phyloP scores from a whole-genome alignment of 2,113 vertebrate genomes.

The Anhinga rufa region DNA sequence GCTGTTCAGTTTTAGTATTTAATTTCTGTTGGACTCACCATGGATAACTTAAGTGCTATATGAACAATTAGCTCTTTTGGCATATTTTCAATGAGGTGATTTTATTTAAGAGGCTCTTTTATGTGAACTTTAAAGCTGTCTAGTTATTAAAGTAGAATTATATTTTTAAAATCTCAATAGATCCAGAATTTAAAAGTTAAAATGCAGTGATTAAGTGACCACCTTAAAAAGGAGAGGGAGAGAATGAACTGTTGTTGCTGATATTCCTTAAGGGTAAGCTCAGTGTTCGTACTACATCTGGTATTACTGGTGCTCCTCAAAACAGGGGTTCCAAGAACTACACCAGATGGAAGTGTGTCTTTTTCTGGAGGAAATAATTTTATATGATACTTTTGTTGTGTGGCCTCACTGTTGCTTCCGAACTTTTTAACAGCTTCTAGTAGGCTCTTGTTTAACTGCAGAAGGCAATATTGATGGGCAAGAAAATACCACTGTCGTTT shows the following conservation, averaged over 20 bases:
- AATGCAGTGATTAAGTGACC: not conserved
- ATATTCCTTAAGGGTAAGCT: not conserved
- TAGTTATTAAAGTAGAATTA: not conserved
- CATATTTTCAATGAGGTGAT: not conserved
- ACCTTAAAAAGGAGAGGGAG: not conserved
- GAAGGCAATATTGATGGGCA: not conserved
- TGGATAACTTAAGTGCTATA: not conserved
- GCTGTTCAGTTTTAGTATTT: not conserved
- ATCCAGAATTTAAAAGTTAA: not conserved
- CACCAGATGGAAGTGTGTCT: not conserved
- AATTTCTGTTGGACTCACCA: not conserved
- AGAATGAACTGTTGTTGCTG: not conserved
- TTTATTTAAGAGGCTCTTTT: not conserved
- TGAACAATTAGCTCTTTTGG: not conserved
- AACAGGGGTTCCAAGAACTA: not conserved
- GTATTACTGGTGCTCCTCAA: not conserved
- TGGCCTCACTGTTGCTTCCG: not conserved
- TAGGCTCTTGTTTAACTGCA: not conserved
- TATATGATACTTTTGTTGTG: not conserved
- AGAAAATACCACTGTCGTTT: not conserved
- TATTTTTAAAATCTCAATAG: not conserved
- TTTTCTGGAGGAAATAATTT: not conserved
- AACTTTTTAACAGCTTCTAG: not conserved
- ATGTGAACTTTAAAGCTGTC: not conserved
- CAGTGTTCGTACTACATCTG: not conserved